Evolutionary conservation across 2,113 vertebrate genomes (phyloP).

Genomic region (Pelecanoides urinatrix): DNA sequence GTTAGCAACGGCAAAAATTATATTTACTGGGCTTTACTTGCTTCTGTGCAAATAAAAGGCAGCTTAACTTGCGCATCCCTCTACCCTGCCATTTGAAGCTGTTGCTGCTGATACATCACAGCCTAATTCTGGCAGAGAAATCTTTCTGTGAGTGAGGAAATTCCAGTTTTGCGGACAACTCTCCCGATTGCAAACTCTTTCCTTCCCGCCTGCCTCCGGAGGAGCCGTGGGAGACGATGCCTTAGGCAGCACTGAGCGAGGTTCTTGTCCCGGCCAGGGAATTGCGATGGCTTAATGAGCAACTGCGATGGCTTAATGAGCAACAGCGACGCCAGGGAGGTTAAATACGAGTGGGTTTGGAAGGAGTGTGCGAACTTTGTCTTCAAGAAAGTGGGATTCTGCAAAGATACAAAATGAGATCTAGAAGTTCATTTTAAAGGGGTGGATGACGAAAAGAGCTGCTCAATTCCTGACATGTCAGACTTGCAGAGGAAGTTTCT

Average conservation of each 20-base stretch:
- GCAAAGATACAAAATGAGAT: neutral
- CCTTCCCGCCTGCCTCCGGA: neutral
- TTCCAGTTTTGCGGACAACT: rapidly evolving
- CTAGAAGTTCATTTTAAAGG: neutral
- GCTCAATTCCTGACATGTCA: neutral
- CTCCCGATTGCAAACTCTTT: neutral
- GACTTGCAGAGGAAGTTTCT: no score
- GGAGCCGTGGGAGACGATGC: neutral
- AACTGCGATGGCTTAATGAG: neutral
- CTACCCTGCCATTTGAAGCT: neutral
- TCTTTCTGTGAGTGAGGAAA: no score
- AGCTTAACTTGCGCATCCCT: no score
- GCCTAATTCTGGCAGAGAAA: neutral
- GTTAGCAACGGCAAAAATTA: neutral
- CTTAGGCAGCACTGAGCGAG: neutral
- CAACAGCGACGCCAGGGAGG: neutral
- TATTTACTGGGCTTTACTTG: neutral
- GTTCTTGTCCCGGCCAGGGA: neutral
- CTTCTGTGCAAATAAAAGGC: neutral
- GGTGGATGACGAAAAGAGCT: no score
- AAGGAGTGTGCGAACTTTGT: neutral
- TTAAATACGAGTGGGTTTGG: neutral
- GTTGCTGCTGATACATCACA: neutral
- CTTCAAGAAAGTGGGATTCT: neutral
- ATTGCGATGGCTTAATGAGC: neutral